Base-by-base conservation (phyloP, 1,140 invertebrate species). In the Drosophila kepulauana region DNA sequence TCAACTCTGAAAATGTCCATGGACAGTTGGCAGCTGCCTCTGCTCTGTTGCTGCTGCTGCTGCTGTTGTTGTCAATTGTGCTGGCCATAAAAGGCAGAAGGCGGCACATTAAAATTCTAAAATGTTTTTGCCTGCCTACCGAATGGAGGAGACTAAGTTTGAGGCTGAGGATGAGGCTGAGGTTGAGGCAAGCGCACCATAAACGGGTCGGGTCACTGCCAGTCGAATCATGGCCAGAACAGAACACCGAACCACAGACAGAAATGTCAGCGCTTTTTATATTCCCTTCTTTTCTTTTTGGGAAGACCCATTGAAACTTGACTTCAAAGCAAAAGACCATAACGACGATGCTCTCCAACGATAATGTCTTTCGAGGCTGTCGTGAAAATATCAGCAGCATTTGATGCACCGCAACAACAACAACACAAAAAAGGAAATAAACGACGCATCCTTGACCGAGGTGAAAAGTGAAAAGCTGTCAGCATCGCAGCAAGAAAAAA, bases 81-180 rank as follows among this genome's bases (percentile, higher is more conserved):
- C 66, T 38, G 15, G 67, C 84, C 85, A 87, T 87, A 87, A 88
- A 87, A 88, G 84, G 84, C 84, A 87, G 82, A 78, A 87, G 84
- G 80, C 85, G 80, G 84, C 84, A 78, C 84, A 88, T 88, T 87
- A 88, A 88, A 88, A 88, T 88, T 88, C 80, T 84, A 88, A 88
- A 88, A 88, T 88, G 85, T 75, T 80, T 88, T 88, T 78, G 64
- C 38, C 59, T 57, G 78, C 74, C 84, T 75, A 79, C 46, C 13
- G 28, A 28, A 28, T 25, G 30, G 11, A n/a, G 35, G 10, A 10
- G 7, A 38, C 7, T 3, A 2, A 38, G 10, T 10, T 8, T 25
- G 20, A 4, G 20, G 20, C 7, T 10, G 8, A 38, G 2, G 6
- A 10, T 20, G 16, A 20, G 20, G 20, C 20, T 20, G 20, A 25